Evolutionary conservation across 2,888 invertebrate species (phyloP), one percentile per base, ranked within the genome.

Genomic region (Allacma fusca): DNA sequence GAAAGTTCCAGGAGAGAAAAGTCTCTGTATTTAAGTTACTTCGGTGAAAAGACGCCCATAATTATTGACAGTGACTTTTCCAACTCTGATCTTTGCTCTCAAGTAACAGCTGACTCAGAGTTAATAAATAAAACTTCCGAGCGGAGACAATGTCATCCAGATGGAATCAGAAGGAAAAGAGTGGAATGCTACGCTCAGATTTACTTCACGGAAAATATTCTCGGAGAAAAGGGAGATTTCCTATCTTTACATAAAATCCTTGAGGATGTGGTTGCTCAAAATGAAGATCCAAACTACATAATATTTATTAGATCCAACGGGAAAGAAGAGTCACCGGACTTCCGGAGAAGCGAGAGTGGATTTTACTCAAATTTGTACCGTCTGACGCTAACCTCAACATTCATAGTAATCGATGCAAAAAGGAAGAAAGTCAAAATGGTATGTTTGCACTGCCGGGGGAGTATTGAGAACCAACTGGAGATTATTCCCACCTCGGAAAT

Each of bases 291-390:
- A 44, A 19, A 43, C 23, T 67, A 74, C 23, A 67, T 74, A 12
- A n/a, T 74, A 1, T 44, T 74, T 24, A 26, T 74, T 16, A 43
- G 40, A 24, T n/a, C 12, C n/a, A 43, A 62, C 19, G 34, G 73
- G 1, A 64, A 28, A n/a, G 65, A 65, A 28, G 44, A 67, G 21
- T 65, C 65, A 1, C 13, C 9, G 5, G 28, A 44, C 1, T 74
- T 65, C 43, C 40, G 19, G 16, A 40, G 44, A 23, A 74, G 73
- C 64, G 73, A 74, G 44, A 43, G 16, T 26, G 67, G 65, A 21
- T 74, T 74, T 26, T 74, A 65, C 29, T 67, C 74, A 5, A 74
- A 74, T 44, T 40, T 74, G n/a, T 74, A 65, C 28, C 43, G 74
- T 7, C 44, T 74, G 19, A 74, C 44, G 19, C 44, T 74, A 9